A percentile compares a stretch with the other conserved stretches of the same genome.
phyloP scores from a whole-genome alignment of 1,140 invertebrate species.

The Holotrichia oblita region DNA sequence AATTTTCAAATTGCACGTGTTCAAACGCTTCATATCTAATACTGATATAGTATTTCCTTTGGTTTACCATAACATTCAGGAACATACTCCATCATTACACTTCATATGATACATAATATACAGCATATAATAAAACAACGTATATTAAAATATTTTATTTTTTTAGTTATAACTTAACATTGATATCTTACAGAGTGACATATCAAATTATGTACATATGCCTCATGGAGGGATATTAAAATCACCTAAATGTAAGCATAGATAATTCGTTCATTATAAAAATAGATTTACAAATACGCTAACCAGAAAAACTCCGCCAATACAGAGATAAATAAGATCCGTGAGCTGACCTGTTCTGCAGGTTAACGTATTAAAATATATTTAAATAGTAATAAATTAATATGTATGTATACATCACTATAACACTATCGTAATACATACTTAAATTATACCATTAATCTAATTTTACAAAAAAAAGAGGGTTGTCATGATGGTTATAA shows the following conservation, averaged over 20 bases:
- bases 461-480: neutral
- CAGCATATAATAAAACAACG: neutral
- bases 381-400: neutral
- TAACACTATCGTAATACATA: neutral
- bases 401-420: neutral
- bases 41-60: too few species aligned
- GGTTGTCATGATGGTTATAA: neutral
- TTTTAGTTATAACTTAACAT: neutral
- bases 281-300: neutral
- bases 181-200: neutral
- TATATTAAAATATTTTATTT: conserved; percentile 27
- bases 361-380: neutral
- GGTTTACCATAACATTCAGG: too few species aligned
- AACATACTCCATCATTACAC: too few species aligned
- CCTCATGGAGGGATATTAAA: conserved; percentile 28
- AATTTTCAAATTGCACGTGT: too few species aligned
- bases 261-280: conserved; percentile 13
- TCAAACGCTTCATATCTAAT: too few species aligned
- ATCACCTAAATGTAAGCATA: conserved; percentile 30
- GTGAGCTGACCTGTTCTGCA: neutral
- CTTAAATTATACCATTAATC: neutral
- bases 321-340: too few species aligned
- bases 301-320: neutral
- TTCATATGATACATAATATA: too few species aligned
- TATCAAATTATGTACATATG: conserved; percentile 32